Percentiles rank a stretch among this genome's conserved stretches.
Evolutionary conservation across 1,140 invertebrate species (phyloP).

Genomic region (Augochlora pura): DNA sequence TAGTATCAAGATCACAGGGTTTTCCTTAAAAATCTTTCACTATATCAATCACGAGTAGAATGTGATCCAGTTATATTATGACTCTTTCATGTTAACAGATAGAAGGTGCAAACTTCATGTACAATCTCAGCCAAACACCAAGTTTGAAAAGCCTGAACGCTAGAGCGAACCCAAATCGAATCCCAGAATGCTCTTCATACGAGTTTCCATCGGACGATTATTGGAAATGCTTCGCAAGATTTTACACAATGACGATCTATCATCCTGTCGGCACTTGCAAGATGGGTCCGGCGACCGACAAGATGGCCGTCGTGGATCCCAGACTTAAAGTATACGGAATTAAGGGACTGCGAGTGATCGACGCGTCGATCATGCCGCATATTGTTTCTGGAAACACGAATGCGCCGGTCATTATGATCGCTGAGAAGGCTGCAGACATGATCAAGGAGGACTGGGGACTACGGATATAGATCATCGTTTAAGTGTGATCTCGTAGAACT

Average conservation of each 20-base stretch:
- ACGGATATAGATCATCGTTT: constrained; percentile 77
- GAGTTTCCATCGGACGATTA: constrained; percentile 83
- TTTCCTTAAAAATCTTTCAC: too few relatives aligned
- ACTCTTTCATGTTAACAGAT: constrained; percentile 81
- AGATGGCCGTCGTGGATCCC: constrained; percentile 93
- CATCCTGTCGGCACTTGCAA: constrained; percentile 95
- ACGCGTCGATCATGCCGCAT: constrained; percentile 92
- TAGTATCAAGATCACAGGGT: too few relatives aligned
- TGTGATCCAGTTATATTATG: too few relatives aligned
- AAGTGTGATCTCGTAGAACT: too few relatives aligned
- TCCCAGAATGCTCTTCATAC: constrained; percentile 82
- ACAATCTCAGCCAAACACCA: constrained; percentile 83
- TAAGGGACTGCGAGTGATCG: constrained; percentile 89
- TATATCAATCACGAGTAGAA: too few relatives aligned
- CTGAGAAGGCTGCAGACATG: constrained; percentile 90
- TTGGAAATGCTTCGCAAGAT: constrained; percentile 86
- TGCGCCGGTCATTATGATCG: constrained; percentile 92
- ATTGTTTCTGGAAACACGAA: constrained; percentile 92
- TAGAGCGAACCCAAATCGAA: constrained; percentile 81
- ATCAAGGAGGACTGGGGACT: constrained; percentile 91
- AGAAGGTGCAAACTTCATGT: constrained; percentile 86
- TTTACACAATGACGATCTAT: constrained; percentile 90
- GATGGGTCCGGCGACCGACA: constrained; percentile 91
- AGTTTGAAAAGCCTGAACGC: constrained; percentile 84
- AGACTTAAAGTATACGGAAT: constrained; percentile 89